Percentiles rank a stretch among this genome's conserved stretches.
phyloP scores from a whole-genome alignment of 1,140 invertebrate species.

The Cryptotermes secundus region DNA sequence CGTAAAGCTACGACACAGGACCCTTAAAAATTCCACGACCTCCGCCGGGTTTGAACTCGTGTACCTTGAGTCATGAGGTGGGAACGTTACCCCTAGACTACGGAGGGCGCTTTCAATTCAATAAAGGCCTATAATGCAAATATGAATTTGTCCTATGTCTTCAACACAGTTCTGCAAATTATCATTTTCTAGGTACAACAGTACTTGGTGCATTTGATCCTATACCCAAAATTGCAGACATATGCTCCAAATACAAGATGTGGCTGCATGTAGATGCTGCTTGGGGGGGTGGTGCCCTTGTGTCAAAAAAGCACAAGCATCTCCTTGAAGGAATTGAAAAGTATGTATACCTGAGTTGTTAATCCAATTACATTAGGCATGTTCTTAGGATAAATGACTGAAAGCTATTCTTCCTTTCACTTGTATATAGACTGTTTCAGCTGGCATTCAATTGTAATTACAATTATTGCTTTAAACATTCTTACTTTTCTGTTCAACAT shows the following conservation, averaged over 20 bases:
- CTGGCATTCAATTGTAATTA: not conserved
- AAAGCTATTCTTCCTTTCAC: not conserved
- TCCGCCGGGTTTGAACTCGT: no score
- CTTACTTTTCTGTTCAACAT: no score
- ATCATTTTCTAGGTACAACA: constrained; percentile 47
- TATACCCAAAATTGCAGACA: constrained; percentile 70
- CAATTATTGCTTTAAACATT: no score
- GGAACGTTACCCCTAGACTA: no score
- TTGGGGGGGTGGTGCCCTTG: constrained; percentile 87
- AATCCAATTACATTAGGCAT: not conserved
- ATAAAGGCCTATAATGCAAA: no score
- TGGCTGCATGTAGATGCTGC: constrained; percentile 97
- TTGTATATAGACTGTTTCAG: not conserved
- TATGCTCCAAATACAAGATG: constrained; percentile 80
- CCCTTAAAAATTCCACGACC: no score
- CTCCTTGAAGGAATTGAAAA: constrained; percentile 75
- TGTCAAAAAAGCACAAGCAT: constrained; percentile 77
- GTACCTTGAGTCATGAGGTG: no score
- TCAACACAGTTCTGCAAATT: not conserved
- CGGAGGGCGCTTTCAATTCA: no score
- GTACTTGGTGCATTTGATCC: constrained; percentile 88
- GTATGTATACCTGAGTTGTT: constrained; percentile 48
- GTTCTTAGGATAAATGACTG: not conserved
- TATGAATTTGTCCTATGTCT: constrained; percentile 1
- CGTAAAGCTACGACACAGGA: no score